Evolutionary conservation across 2,113 vertebrate genomes (phyloP).

Genomic region (Oreochromis niloticus): DNA sequence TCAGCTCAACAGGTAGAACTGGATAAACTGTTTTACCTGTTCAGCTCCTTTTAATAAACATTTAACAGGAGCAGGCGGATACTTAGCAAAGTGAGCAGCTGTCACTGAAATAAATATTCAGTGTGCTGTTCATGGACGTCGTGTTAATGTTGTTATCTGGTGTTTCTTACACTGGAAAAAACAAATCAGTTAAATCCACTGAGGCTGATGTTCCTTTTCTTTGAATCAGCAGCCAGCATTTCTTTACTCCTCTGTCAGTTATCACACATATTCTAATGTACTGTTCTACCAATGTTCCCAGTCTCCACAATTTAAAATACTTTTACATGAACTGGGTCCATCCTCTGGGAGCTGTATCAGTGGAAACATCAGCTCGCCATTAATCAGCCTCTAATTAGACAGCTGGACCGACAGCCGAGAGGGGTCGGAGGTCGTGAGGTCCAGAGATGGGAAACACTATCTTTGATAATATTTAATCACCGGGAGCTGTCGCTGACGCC

Average conservation of each 20-base stretch:
- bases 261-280: background rate
- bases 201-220: background rate
- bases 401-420: background rate
- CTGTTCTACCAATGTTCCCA: background rate
- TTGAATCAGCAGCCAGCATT: accelerated
- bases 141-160: background rate
- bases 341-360: background rate
- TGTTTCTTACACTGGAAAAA: background rate
- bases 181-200: background rate
- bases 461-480: background rate
- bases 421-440: background rate
- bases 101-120: background rate
- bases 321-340: accelerated
- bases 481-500: background rate
- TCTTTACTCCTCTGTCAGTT: background rate
- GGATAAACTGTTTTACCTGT: background rate
- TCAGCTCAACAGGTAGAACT: background rate
- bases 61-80: background rate
- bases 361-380: background rate
- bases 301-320: background rate
- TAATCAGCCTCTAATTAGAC: background rate
- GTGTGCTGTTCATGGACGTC: background rate
- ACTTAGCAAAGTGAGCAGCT: background rate
- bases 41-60: background rate
- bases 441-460: background rate